Percentiles rank a stretch among this genome's conserved stretches.
Conservation (phyloP, 2,888 invertebrate genomes). For the Agriotes lineatus region DNA sequence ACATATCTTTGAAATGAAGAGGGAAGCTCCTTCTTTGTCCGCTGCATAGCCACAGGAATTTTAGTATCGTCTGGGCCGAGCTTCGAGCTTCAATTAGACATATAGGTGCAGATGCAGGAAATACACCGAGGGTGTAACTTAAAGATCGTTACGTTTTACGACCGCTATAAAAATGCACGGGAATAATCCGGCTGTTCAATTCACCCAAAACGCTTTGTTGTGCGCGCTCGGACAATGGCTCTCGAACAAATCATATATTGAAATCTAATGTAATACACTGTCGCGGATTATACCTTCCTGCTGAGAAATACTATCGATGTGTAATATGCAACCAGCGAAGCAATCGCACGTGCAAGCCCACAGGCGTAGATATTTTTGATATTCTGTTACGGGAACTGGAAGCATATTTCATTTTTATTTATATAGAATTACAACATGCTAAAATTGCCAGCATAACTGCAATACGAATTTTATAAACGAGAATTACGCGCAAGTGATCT, state of each 20-base stretch:
- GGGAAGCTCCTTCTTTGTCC: no score
- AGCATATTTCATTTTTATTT: neutral
- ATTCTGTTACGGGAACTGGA: neutral
- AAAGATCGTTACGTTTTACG: conserved; percentile 50
- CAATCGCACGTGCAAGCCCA: conserved; percentile 34
- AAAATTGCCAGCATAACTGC: neutral
- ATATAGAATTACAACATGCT: neutral
- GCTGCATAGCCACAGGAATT: conserved; percentile 4
- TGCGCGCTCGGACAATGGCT: conserved; percentile 36
- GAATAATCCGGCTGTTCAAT: conserved; percentile 46
- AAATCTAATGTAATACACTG: conserved; percentile 44
- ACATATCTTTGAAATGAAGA: no score
- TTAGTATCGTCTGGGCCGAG: conserved; percentile 7
- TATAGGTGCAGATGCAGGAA: conserved; percentile 30
- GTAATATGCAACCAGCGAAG: conserved; percentile 39
- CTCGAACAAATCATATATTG: conserved; percentile 43
- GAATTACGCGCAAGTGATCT: no score
- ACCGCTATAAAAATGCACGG: conserved; percentile 48
- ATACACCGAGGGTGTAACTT: conserved; percentile 26
- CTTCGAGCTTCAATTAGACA: conserved; percentile 21
- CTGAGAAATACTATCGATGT: conserved; percentile 43
- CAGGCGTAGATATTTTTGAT: conserved; percentile 31
- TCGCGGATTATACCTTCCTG: conserved; percentile 44
- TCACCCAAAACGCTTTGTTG: conserved; percentile 38
- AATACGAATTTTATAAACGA: no score